A percentile compares a stretch with the other conserved stretches of the same genome.
Evolutionary conservation across 2,113 vertebrate genomes (phyloP).

Genomic region (Mesoclemmys tuberculata): DNA sequence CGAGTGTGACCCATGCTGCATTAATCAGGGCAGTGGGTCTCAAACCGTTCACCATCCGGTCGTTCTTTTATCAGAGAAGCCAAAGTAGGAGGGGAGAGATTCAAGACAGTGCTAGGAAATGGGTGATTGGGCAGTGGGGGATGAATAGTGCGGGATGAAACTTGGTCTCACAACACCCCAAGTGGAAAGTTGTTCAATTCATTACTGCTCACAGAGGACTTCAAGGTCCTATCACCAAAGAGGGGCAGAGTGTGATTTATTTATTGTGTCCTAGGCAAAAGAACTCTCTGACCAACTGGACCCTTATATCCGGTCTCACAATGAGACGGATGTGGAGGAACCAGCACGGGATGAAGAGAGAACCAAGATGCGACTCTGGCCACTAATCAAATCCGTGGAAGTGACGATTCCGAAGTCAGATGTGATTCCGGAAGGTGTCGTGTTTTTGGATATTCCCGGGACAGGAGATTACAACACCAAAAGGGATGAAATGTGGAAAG

Average conservation of each 20-base stretch:
- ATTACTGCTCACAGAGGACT: neutral
- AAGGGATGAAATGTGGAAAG: conserved; percentile 69
- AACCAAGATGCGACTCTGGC: conserved; percentile 31
- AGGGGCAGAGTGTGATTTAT: neutral
- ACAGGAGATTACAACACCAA: conserved; percentile 63
- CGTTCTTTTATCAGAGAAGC: no score
- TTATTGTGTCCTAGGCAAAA: conserved; percentile 16
- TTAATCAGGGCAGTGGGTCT: no score
- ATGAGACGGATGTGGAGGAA: no score
- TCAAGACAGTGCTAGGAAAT: no score
- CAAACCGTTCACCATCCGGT: no score
- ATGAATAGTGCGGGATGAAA: no score
- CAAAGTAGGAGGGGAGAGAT: no score
- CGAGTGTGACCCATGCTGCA: no score
- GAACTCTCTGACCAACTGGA: conserved; percentile 57
- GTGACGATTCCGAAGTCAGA: conserved; percentile 56
- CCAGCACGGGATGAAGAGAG: neutral
- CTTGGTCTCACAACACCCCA: no score
- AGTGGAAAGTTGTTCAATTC: no score
- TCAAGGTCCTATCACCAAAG: no score
- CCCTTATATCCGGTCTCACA: conserved; percentile 47
- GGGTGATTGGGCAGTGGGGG: no score
- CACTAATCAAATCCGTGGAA: conserved; percentile 64
- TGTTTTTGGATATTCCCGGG: conserved; percentile 68
- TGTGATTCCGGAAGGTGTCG: conserved; percentile 59